These are phyloP conservation scores for Lates japonicus DNA, from an alignment of 2,797 vertebrate genomes.

Conservation along the genomic window DNA sequence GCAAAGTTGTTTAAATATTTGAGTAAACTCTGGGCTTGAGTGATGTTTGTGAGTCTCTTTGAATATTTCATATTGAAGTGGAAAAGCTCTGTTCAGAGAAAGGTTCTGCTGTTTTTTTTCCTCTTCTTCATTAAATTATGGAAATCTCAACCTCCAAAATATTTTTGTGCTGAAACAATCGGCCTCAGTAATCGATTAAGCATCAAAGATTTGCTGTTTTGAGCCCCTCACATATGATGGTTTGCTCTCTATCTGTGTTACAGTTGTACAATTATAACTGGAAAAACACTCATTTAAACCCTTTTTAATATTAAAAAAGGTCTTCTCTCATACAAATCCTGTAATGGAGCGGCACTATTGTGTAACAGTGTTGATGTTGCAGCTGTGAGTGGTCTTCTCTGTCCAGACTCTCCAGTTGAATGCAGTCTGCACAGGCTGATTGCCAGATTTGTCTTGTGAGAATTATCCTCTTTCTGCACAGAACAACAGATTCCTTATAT, in stretches of 20 bases:
- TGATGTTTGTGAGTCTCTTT: background rate
- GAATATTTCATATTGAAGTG: constrained; percentile 16
- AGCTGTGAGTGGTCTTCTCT: constrained; percentile 57
- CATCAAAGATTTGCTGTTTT: background rate
- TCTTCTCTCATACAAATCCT: constrained; percentile 3
- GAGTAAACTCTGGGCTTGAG: constrained; percentile 13
- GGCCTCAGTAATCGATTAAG: background rate
- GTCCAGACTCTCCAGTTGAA: constrained; percentile 47
- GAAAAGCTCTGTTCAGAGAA: constrained; percentile 6
- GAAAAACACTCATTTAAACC: background rate
- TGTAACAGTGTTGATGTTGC: constrained; percentile 46
- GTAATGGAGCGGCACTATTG: constrained; percentile 1
- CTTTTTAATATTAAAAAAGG: background rate
- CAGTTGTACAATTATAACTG: background rate
- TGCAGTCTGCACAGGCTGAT: constrained; percentile 44
- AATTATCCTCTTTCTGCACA: constrained; percentile 55
- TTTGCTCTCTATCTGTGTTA: background rate
- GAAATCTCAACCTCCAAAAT: background rate
- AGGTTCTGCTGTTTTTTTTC: background rate
- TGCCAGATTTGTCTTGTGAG: constrained; percentile 72
- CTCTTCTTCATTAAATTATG: background rate
- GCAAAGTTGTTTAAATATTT: constrained; percentile 37
- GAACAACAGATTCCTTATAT: constrained; percentile 58
- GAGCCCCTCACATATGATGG: background rate
- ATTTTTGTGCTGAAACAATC: background rate